Conservation (phyloP, 1,140 invertebrate species). For the Contarinia nasturtii region DNA sequence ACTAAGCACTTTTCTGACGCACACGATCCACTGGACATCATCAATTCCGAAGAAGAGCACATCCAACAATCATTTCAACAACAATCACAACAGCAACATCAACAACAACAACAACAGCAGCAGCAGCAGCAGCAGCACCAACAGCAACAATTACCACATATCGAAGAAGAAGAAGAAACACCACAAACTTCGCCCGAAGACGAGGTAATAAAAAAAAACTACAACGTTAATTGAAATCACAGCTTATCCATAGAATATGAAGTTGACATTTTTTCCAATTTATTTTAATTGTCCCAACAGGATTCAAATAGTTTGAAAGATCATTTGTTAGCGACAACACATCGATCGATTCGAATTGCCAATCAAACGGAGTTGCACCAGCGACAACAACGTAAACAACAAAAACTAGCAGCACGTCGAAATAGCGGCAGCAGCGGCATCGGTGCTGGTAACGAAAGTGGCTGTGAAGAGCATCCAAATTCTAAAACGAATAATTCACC, state of each 20-base stretch:
- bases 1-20: too few species aligned
- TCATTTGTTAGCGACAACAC: constrained; percentile 23
- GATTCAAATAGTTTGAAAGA: constrained; percentile 8
- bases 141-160: constrained; percentile 32
- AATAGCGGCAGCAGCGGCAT: constrained; percentile 20
- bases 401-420: not conserved
- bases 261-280: not conserved
- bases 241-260: constrained; percentile 6
- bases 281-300: constrained; percentile 1
- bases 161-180: constrained; percentile 35
- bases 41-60: constrained; percentile 4
- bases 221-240: constrained; percentile 21
- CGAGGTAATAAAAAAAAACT: constrained; percentile 4
- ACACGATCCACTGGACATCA: constrained; percentile 3
- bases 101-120: constrained; percentile 20
- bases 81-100: constrained; percentile 25
- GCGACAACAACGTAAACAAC: constrained; percentile 16
- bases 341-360: constrained; percentile 24
- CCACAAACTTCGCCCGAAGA: constrained; percentile 26
- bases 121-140: constrained; percentile 26
- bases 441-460: not conserved
- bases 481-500: constrained; percentile 8
- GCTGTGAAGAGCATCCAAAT: constrained; percentile 11
- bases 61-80: constrained; percentile 25
- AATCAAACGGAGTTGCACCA: constrained; percentile 24